Evolutionary conservation across 2,888 invertebrate species (phyloP), one percentile per base, ranked within the genome.

Genomic region (Tortrix viridana): DNA sequence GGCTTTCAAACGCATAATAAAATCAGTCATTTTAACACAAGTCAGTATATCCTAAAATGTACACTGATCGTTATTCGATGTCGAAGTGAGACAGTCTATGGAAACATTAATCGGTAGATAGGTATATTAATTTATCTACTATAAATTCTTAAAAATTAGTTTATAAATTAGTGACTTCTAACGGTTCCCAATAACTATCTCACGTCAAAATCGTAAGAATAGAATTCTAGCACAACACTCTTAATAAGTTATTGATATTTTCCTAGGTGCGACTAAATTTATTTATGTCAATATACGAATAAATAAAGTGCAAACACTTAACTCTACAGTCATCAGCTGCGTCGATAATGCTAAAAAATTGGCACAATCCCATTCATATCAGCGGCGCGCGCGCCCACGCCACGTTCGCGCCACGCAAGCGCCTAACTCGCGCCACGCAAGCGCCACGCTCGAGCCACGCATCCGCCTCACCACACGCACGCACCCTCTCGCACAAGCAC

Each of bases 291-390:
- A 85, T 89, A 88, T 89, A 90, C 84, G 90, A 91, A 91, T 92
- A 92, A 91, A 91, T 92, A 92, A 92, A 92, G 93, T 93, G 93
- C 92, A 92, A 91, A 92, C 92, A 93, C 93, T 93, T 93, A 93
- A 85, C 76, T 84, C 92, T 93, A 93, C 88, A 79, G 79, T 88
- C 86, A 77, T 88, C 82, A 88, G 89, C 86, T 82, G 87, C 84
- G 81, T 87, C 85, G 79, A 80, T 83, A 82, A 88, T 84, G 87
- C 89, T 89, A 86, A 84, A 83, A 85, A 87, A 88, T 92, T 92
- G 92, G 91, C 92, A 91, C 91, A 85, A 84, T 90, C 89, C 85
- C 90, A 88, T 87, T 88, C 89, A 88, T 81, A 78, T 70, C 73
- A 26, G 37, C 50, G 66, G 69, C 69, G 60, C 74, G 64, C 47